phyloP scores from a whole-genome alignment of 2,113 vertebrate genomes.

The Vicugna pacos region DNA sequence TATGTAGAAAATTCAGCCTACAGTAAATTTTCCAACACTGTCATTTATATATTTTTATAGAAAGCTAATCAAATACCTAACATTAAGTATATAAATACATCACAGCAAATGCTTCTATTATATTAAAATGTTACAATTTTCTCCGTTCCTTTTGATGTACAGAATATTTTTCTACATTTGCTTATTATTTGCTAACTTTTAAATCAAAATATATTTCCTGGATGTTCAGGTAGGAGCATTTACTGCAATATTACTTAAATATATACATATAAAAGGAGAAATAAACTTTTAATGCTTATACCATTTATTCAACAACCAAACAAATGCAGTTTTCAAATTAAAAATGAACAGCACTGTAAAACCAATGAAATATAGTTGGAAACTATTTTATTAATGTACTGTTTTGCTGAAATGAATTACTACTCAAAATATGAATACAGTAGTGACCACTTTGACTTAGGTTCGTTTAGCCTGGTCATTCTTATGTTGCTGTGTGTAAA shows the following conservation, averaged over 20 bases:
- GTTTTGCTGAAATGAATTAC: background rate
- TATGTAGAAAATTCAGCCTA: background rate
- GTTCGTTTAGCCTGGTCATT: background rate
- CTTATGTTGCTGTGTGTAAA: background rate
- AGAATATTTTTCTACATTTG: background rate
- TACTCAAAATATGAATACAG: background rate
- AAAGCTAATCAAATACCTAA: background rate
- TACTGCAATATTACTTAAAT: background rate
- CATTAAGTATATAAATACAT: background rate
- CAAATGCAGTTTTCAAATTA: background rate
- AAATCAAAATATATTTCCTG: background rate
- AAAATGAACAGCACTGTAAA: background rate
- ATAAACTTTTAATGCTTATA: background rate
- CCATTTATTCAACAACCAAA: background rate
- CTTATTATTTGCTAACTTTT: background rate
- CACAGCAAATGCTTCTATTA: background rate
- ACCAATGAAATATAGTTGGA: background rate
- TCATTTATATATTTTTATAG: background rate
- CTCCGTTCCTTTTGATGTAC: background rate
- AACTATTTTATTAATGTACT: background rate
- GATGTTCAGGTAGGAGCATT: background rate
- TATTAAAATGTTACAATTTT: background rate
- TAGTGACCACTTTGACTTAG: background rate
- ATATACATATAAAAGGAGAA: background rate
- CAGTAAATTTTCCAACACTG: background rate